A percentile compares a stretch with the other conserved stretches of the same genome.
phyloP scores from a whole-genome alignment of 2,797 vertebrate species.

The Benthosema pterotum region DNA sequence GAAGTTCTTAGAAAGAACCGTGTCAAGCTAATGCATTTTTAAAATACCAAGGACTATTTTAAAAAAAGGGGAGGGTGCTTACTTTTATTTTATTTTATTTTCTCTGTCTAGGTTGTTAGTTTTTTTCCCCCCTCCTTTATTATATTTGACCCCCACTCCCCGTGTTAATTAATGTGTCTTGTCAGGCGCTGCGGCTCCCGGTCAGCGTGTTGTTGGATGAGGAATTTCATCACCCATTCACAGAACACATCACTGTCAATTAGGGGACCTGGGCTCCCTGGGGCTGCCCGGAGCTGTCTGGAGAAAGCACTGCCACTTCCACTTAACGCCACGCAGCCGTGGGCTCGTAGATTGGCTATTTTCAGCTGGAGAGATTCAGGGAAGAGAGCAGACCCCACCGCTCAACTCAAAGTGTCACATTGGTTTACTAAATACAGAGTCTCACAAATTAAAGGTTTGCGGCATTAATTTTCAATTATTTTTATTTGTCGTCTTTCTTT shows the following conservation, averaged over 20 bases:
- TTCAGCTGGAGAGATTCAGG: too few species aligned
- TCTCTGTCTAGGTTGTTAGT: conserved; percentile 24
- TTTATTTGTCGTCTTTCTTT: too few species aligned
- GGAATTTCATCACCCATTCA: conserved; percentile 71
- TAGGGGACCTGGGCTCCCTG: conserved; percentile 68
- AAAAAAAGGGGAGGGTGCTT: conserved; percentile 38
- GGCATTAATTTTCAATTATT: too few species aligned
- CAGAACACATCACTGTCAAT: conserved; percentile 83
- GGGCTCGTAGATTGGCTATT: too few species aligned
- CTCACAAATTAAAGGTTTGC: too few species aligned
- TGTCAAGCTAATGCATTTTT: conserved; percentile 24
- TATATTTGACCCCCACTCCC: conserved; percentile 55
- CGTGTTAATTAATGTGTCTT: conserved; percentile 76
- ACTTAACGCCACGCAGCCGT: conserved; percentile 49
- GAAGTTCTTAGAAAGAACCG: conserved; percentile 50
- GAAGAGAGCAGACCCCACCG: conserved; percentile 8
- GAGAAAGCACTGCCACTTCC: conserved; percentile 74
- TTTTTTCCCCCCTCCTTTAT: conserved; percentile 24
- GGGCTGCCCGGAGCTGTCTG: conserved; percentile 71
- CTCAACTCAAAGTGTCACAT: conserved; percentile 34
- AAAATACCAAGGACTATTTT: conserved; percentile 27
- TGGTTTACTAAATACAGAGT: too few species aligned
- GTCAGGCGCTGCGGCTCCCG: conserved; percentile 69
- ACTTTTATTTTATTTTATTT: conserved; percentile 23
- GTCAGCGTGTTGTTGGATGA: conserved; percentile 70